phyloP scores from a whole-genome alignment of 2,888 invertebrate species.

The Caenorhabditis sp. region DNA sequence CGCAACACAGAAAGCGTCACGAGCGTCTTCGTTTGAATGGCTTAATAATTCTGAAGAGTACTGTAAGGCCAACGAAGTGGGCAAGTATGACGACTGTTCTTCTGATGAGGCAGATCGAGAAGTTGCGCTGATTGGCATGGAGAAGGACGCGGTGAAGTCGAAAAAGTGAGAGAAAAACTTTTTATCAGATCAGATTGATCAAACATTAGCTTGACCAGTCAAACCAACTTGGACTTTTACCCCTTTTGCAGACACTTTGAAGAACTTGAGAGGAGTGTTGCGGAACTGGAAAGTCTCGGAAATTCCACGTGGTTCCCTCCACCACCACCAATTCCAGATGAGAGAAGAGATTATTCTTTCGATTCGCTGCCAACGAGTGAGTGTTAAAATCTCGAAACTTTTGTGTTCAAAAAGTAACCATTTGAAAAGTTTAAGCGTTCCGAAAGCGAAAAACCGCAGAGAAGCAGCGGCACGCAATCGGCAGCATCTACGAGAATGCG shows the following conservation, averaged over 20 bases:
- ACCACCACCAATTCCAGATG: conserved; percentile 37
- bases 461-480: conserved; percentile 24
- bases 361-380: conserved; percentile 55
- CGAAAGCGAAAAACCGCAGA: conserved; percentile 24
- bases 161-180: conserved; percentile 38
- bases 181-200: neutral
- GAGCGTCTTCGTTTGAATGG: conserved; percentile 74
- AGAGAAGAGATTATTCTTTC: conserved; percentile 28
- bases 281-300: conserved; percentile 38
- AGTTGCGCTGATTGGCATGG: conserved; percentile 65
- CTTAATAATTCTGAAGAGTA: conserved; percentile 51
- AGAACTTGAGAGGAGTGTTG: conserved; percentile 41
- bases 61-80: neutral
- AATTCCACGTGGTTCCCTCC: conserved; percentile 32
- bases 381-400: neutral
- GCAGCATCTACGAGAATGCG: conserved; percentile 44
- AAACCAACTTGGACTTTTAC: neutral
- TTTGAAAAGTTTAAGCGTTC: conserved; percentile 32
- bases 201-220: conserved; percentile 5
- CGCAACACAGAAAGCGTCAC: conserved; percentile 55
- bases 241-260: conserved; percentile 29
- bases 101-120: conserved; percentile 72
- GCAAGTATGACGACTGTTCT: conserved; percentile 56
- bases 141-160: conserved; percentile 20
- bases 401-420: neutral